Percentiles rank a stretch among this genome's conserved stretches.
Evolutionary conservation across 1,140 invertebrate species (phyloP).

Genomic region (Manduca sexta): DNA sequence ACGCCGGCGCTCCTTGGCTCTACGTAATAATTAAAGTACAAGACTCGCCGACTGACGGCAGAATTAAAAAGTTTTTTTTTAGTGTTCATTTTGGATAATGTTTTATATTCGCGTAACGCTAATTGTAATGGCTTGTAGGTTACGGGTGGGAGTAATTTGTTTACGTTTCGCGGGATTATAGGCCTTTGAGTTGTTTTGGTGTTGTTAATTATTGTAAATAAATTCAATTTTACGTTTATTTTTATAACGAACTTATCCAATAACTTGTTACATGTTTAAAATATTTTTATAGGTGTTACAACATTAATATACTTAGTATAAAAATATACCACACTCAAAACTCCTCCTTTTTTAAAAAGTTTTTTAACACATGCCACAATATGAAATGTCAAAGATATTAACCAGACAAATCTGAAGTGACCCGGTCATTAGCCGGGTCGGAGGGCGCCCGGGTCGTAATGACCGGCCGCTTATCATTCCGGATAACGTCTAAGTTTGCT

Average conservation of each 20-base stretch:
- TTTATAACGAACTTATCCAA: too few species aligned
- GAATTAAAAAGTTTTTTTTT: slow-evolving; percentile 21
- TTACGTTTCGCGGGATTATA: background rate
- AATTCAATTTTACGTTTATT: too few species aligned
- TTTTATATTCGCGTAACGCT: slow-evolving; percentile 4
- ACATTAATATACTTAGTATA: too few species aligned
- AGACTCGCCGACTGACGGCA: slow-evolving; percentile 23
- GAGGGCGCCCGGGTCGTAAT: slow-evolving; percentile 33
- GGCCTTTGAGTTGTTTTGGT: too few species aligned
- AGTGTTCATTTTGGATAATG: background rate
- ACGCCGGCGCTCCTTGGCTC: slow-evolving; percentile 21
- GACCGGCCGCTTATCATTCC: slow-evolving; percentile 48
- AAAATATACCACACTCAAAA: too few species aligned
- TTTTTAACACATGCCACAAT: too few species aligned
- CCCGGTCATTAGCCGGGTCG: slow-evolving; percentile 25
- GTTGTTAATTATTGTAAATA: too few species aligned
- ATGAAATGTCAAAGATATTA: slow-evolving; percentile 6
- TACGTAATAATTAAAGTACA: slow-evolving; percentile 43
- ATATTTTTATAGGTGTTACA: too few species aligned
- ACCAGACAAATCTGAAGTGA: slow-evolving; percentile 37
- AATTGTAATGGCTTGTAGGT: background rate
- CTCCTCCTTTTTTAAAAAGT: background rate
- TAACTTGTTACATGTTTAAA: too few species aligned
- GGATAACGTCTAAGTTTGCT: slow-evolving; percentile 39
- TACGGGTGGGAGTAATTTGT: background rate